These are phyloP conservation scores for Actinemys pallida DNA, from an alignment of 2,113 vertebrate species.

Conservation along the genomic window DNA sequence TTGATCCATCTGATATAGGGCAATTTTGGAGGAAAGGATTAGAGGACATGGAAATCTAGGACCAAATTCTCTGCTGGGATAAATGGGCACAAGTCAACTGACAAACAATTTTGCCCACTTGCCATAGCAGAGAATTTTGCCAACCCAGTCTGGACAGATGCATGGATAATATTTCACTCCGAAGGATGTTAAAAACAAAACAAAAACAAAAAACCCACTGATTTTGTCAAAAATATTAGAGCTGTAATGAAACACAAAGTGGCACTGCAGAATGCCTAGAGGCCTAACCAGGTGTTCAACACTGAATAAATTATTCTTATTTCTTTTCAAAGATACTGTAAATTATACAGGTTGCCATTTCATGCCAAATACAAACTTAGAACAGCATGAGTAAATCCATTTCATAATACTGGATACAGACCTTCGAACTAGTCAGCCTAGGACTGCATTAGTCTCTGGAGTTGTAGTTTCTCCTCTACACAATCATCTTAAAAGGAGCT, in stretches of 20 bases:
- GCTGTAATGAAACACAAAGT: too few relatives aligned
- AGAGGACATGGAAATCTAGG: neutral
- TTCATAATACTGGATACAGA: neutral
- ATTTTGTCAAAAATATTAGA: too few relatives aligned
- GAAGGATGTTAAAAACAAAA: neutral
- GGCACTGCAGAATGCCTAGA: neutral
- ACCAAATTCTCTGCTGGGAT: neutral
- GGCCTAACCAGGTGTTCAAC: neutral
- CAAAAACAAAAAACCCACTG: neutral
- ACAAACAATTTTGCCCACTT: neutral
- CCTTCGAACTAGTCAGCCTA: neutral
- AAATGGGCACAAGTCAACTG: neutral
- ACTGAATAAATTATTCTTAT: neutral
- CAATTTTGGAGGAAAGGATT: neutral
- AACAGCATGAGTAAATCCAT: neutral
- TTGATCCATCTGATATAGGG: neutral
- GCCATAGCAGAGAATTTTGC: neutral
- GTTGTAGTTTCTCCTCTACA: neutral
- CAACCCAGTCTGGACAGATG: neutral
- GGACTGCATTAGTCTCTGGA: neutral
- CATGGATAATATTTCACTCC: neutral
- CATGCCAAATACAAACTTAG: neutral
- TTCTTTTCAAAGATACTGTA: neutral
- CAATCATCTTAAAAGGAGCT: neutral
- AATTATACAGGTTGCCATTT: neutral